These are phyloP conservation scores for Phataginus tetradactyla DNA, from an alignment of 2,797 vertebrate genomes.

Conservation along the genomic window DNA sequence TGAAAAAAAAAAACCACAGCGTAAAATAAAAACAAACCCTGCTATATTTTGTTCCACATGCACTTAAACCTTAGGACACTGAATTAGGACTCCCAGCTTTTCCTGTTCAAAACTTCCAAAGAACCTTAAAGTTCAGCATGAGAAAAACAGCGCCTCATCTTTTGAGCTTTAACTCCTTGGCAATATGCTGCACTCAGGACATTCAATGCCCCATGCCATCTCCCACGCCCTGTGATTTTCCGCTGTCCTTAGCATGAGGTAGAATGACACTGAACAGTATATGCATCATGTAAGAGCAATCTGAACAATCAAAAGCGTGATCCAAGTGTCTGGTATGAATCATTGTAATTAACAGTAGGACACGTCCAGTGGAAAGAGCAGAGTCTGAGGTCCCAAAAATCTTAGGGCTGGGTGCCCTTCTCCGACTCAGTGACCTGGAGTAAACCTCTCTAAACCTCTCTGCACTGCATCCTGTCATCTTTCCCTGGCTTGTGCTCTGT, in stretches of 20 bases:
- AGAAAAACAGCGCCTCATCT: not conserved
- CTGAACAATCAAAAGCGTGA: not conserved
- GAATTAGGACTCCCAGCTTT: not conserved
- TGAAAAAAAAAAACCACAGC: not conserved
- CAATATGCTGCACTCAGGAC: not conserved
- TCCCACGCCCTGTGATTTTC: not conserved
- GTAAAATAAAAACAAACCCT: not conserved
- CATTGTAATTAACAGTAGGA: not conserved
- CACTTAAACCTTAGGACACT: not conserved
- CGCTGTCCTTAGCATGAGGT: not conserved
- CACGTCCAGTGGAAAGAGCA: not conserved
- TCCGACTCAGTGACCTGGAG: not conserved
- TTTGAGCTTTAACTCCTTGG: not conserved
- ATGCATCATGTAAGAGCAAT: not conserved
- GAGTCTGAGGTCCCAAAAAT: not conserved
- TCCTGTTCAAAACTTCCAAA: not conserved
- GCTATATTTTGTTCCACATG: not conserved
- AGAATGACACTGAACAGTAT: not conserved
- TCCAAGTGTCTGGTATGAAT: not conserved
- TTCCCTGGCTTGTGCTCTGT: not conserved
- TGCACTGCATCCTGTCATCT: not conserved
- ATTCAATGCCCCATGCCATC: rapidly evolving
- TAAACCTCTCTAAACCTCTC: not conserved
- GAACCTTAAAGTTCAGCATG: not conserved
- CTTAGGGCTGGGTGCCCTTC: not conserved